Base-by-base conservation (phyloP, 2,797 vertebrate species). In the Emydoidea blandingii region DNA sequence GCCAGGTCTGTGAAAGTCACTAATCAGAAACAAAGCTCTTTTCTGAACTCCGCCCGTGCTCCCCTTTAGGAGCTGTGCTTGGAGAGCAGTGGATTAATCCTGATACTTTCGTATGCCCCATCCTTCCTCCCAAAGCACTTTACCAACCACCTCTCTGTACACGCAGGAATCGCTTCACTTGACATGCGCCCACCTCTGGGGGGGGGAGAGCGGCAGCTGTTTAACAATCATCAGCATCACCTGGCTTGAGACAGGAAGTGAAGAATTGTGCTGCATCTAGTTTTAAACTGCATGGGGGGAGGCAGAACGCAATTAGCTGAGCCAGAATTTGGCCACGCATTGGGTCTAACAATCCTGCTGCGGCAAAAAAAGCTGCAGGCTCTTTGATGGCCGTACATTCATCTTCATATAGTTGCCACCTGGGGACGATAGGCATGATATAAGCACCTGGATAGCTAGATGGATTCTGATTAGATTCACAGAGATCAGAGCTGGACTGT, bases 381-480 rank as follows among this genome's bases (percentile, higher is more conserved):
- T 68, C n/a, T 68, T 37, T 37, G n/a, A 37, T 37, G n/a, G 18
- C 34, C 2, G 65, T 9, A 37, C n/a, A 68, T 37, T 68, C 65
- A 68, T 65, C 62, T 8, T 65, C 31, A n/a, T 68, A 5, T 9
- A 19, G 62, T 34, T 11, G 34, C 18, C 16, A 29, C 44, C 41
- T 44, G 37, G 84, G 50, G 27, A 52, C 15, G 8, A 91, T 78
- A 50, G 53, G 91, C 92, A 85, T 52, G 2, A 31, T 27, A 37
- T 34, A 50, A 89, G 3, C 88, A 12, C n/a, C 49, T 18, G 87
- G 83, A 90, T 12, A 81, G 90, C 88, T 72, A 89, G 85, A 59
- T 10, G 62, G 68, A 83, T 54, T 79, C 91, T 85, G 92, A 95
- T 90, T 89, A 95, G 87, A 93, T 93, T 84, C 94, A 9, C 15